Percentiles rank a stretch among this genome's conserved stretches.
Evolutionary conservation across 1,140 invertebrate species (phyloP).

Genomic region (Dreissena rostriformis): DNA sequence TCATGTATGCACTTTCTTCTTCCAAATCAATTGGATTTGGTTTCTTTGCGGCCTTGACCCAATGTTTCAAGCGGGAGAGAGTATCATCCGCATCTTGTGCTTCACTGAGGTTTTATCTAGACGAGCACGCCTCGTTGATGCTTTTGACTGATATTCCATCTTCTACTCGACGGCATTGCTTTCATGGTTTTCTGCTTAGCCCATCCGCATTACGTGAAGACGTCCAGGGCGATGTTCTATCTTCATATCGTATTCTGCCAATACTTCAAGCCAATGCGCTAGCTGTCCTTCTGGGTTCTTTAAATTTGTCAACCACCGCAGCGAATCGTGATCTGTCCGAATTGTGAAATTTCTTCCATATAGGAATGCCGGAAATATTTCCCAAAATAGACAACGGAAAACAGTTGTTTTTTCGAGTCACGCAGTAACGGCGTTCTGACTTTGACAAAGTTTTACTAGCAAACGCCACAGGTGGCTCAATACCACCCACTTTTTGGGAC

Average conservation of each 20-base stretch:
- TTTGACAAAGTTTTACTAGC: conserved; percentile 29
- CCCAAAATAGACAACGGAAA: conserved; percentile 46
- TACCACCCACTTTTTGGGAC: too few species aligned
- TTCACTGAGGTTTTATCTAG: too few species aligned
- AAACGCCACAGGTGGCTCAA: conserved; percentile 58
- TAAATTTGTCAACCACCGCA: conserved; percentile 52
- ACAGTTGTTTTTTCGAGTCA: conserved; percentile 41
- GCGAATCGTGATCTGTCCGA: conserved; percentile 58
- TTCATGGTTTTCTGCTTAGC: too few species aligned
- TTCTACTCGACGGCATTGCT: too few species aligned
- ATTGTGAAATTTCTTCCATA: conserved; percentile 53
- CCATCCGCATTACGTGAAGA: too few species aligned
- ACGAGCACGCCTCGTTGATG: too few species aligned
- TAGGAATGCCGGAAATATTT: conserved; percentile 56
- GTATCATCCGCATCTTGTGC: too few species aligned
- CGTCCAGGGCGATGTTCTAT: conserved; percentile 61
- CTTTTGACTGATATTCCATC: too few species aligned
- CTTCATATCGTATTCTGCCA: conserved; percentile 62
- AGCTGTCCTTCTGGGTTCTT: conserved; percentile 29
- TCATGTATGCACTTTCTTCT: too few species aligned
- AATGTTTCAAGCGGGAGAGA: too few species aligned
- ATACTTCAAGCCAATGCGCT: conserved; percentile 62
- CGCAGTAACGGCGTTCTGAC: conserved; percentile 53
- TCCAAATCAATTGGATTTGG: too few species aligned
- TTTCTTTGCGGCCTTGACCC: too few species aligned